Percentiles rank a stretch among this genome's conserved stretches.
phyloP scores from a whole-genome alignment of 2,797 vertebrate species.

The Rhabdophis nuchalis region DNA sequence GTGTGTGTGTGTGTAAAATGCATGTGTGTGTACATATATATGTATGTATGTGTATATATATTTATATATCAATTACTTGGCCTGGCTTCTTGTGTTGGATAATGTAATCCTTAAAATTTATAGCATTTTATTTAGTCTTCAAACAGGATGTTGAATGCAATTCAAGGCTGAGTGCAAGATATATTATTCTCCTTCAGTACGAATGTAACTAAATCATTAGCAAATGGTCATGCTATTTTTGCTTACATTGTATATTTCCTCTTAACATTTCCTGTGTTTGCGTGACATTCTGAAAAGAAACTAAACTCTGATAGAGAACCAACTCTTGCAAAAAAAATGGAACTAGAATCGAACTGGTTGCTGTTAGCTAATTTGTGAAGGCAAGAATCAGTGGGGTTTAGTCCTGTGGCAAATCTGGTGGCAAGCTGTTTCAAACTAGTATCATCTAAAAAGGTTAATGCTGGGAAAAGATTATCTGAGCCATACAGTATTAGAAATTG shows the following conservation, averaged over 20 bases:
- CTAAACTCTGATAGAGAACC: background rate
- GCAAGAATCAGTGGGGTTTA: background rate
- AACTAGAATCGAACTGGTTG: background rate
- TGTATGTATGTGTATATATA: too few species aligned
- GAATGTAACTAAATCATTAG: background rate
- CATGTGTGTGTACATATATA: too few species aligned
- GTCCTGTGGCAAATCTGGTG: background rate
- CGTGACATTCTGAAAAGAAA: fast-evolving
- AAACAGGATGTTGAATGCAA: background rate
- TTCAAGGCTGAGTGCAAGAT: background rate
- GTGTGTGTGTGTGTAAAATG: too few species aligned
- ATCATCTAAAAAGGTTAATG: background rate
- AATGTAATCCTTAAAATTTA: background rate
- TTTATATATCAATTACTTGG: background rate
- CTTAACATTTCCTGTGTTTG: background rate
- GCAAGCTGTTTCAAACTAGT: background rate
- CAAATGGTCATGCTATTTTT: conserved; percentile 22
- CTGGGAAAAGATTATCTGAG: background rate
- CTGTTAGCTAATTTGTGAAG: background rate
- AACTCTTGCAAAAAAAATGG: fast-evolving
- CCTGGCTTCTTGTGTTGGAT: background rate
- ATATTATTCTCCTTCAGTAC: background rate
- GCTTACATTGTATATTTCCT: conserved; percentile 34
- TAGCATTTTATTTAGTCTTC: background rate
- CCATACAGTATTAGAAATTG: background rate